These are phyloP conservation scores for Pangasianodon gigas DNA, from an alignment of 2,113 vertebrate genomes.

Conservation along the genomic window DNA sequence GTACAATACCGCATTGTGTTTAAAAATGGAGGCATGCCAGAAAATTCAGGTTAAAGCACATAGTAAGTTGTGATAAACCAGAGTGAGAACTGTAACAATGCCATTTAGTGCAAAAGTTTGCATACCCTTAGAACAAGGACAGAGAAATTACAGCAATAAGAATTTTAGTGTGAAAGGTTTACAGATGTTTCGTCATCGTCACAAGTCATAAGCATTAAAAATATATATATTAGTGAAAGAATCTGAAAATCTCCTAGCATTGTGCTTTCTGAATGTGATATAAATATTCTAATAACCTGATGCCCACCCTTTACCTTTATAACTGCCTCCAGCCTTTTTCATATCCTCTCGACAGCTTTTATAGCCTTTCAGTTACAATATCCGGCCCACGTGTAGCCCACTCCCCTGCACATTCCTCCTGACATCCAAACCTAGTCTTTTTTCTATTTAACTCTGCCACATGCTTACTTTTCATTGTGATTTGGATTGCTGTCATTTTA, in stretches of 20 bases:
- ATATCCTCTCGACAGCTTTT: conserved; percentile 4
- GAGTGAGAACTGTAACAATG: background rate
- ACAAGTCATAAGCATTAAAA: background rate
- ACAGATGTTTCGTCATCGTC: background rate
- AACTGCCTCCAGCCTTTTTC: background rate
- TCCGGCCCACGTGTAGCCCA: background rate
- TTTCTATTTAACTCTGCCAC: background rate
- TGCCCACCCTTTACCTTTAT: background rate
- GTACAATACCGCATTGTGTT: background rate
- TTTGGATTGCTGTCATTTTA: background rate
- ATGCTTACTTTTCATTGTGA: background rate
- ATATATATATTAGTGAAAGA: background rate
- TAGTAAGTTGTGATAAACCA: background rate
- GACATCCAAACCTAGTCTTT: background rate
- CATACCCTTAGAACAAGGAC: background rate
- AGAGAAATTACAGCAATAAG: background rate
- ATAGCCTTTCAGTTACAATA: background rate
- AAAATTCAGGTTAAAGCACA: background rate
- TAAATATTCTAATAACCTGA: background rate
- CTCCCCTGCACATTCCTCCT: background rate
- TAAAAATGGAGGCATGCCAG: background rate
- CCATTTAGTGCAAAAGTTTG: background rate
- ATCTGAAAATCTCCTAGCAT: background rate
- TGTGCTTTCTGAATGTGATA: background rate
- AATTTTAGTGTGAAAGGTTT: background rate